Conservation (phyloP, 2,888 invertebrate species). For the Lasioglossum zephyrum region DNA sequence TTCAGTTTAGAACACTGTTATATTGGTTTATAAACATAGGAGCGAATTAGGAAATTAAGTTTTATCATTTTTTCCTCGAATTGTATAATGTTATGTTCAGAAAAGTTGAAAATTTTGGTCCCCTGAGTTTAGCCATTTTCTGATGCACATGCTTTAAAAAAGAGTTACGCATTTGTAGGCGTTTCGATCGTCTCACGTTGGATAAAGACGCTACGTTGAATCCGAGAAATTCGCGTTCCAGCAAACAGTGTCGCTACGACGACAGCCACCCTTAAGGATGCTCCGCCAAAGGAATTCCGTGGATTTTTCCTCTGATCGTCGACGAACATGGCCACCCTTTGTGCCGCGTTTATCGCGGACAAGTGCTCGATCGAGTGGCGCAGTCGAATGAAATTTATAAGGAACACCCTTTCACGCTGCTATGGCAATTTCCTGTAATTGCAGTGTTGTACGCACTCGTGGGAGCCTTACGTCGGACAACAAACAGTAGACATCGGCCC, state of each 20-base stretch:
- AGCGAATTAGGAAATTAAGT: no score
- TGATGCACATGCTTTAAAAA: not conserved
- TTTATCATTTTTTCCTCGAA: no score
- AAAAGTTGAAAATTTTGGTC: no score
- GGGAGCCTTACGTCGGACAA: slow-evolving; percentile 19
- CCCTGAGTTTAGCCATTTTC: no score
- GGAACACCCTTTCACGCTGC: slow-evolving; percentile 33
- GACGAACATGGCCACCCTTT: slow-evolving; percentile 38
- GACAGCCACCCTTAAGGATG: not conserved
- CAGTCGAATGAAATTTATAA: slow-evolving; percentile 54
- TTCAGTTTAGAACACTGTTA: no score
- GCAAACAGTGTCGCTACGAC: slow-evolving; percentile 11
- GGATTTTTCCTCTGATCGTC: not conserved
- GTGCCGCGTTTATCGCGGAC: slow-evolving; percentile 40
- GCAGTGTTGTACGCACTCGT: slow-evolving; percentile 33
- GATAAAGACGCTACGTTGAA: not conserved
- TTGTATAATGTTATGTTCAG: no score
- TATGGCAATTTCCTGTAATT: slow-evolving; percentile 57
- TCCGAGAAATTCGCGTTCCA: not conserved
- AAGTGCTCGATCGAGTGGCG: slow-evolving; percentile 31
- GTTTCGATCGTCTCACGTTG: not conserved
- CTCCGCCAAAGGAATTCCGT: slow-evolving; percentile 10
- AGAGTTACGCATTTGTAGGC: not conserved
- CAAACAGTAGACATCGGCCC: slow-evolving; percentile 55
- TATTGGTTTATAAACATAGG: no score